A percentile compares a stretch with the other conserved stretches of the same genome.
These are phyloP conservation scores for Monochamus alternatus DNA, from an alignment of 2,888 invertebrate genomes.

Conservation along the genomic window DNA sequence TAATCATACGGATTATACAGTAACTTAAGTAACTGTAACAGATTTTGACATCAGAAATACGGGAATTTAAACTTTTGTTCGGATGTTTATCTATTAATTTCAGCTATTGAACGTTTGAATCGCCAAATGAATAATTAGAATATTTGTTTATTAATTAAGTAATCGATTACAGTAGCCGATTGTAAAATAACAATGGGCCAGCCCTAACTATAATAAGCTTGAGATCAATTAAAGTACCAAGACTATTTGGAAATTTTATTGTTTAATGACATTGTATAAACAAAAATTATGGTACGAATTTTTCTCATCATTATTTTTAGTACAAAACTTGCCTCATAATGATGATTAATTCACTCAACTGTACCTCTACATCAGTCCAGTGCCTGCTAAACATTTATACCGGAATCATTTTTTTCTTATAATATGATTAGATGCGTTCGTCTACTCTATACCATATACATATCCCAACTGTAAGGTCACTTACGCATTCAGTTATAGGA, in stretches of 20 bases:
- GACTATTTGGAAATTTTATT: slow-evolving; percentile 33
- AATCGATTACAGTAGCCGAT: slow-evolving; percentile 21
- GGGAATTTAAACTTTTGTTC: slow-evolving; percentile 1
- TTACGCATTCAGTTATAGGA: slow-evolving; percentile 15
- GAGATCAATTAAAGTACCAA: slow-evolving; percentile 14
- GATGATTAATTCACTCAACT: slow-evolving; percentile 12
- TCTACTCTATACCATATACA: not conserved
- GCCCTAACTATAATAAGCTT: slow-evolving; percentile 25
- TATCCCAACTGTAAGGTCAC: slow-evolving; percentile 20
- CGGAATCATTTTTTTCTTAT: too few relatives aligned
- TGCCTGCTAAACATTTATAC: not conserved
- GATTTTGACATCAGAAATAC: slow-evolving; percentile 5
- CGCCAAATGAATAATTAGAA: not conserved
- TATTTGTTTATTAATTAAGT: slow-evolving; percentile 7
- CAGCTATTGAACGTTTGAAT: slow-evolving; percentile 3
- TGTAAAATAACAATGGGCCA: slow-evolving; percentile 22
- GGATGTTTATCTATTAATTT: not conserved
- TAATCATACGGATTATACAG: slow-evolving; percentile 12
- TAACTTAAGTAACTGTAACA: slow-evolving; percentile 7
- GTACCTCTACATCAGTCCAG: slow-evolving; percentile 1
- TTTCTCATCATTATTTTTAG: slow-evolving; percentile 36
- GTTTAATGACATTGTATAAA: slow-evolving; percentile 22
- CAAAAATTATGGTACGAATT: slow-evolving; percentile 25
- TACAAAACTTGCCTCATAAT: slow-evolving; percentile 12
- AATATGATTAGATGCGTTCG: too few relatives aligned